These are phyloP conservation scores for Neostethus bicornis DNA, from an alignment of 2,797 vertebrate genomes.

Conservation along the genomic window DNA sequence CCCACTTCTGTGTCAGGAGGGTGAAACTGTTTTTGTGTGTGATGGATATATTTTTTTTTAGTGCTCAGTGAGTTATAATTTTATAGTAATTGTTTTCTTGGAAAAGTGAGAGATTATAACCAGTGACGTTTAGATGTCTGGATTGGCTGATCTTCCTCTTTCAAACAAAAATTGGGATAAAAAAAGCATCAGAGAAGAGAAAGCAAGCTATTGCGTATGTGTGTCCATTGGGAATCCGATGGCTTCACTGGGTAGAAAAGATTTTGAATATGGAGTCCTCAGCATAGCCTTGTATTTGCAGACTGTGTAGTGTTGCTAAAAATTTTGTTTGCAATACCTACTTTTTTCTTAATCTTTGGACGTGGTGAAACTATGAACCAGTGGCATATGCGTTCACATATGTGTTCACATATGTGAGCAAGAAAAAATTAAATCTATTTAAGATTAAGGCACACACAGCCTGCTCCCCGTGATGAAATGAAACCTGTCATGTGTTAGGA, in stretches of 20 bases:
- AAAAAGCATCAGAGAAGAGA: background rate
- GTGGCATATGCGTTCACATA: too few species aligned
- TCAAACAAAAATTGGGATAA: conserved; percentile 14
- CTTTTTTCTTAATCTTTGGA: background rate
- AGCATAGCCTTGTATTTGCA: conserved; percentile 1
- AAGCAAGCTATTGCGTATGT: conserved; percentile 26
- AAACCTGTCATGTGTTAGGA: conserved; percentile 43
- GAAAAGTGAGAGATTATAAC: conserved; percentile 1
- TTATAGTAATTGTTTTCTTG: background rate
- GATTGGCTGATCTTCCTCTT: conserved; percentile 7
- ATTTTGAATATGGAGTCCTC: conserved; percentile 4
- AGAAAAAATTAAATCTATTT: conserved; percentile 5
- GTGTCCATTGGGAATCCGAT: conserved; percentile 37
- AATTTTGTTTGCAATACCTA: background rate
- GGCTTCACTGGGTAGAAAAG: conserved; percentile 15
- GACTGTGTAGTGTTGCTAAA: background rate
- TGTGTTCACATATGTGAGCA: background rate
- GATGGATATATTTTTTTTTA: conserved; percentile 7
- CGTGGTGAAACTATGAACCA: background rate
- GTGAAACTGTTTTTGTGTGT: conserved; percentile 4
- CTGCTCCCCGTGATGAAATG: conserved; percentile 39
- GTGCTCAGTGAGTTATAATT: conserved; percentile 7
- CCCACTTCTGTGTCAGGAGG: background rate
- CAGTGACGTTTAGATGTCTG: conserved; percentile 4
- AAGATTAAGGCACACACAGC: conserved; percentile 10